Base-by-base conservation (phyloP, 2,888 invertebrate species). In the Phyto melanocephala region DNA sequence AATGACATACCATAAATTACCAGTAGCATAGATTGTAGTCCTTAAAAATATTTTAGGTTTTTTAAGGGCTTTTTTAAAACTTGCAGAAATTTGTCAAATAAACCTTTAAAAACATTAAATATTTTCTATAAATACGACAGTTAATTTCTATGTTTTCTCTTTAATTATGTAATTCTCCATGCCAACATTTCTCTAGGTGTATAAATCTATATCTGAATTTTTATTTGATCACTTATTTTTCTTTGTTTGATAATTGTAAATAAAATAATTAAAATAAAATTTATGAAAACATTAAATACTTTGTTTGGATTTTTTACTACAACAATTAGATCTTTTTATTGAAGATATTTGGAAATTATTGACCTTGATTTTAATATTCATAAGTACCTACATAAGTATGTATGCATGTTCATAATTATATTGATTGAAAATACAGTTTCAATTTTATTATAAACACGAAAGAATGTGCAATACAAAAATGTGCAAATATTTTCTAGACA, bases 291-390 rank as follows among this genome's bases (percentile, higher is more conserved):
- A 63, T 47, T 56, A 40, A 77, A 60, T 54, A 47, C 45, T 70
- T 15, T 15, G 11, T 17, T 22, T 22, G n/a, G 1, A 1, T 22
- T 71, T 20, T 42, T 45, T 2, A 20, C 0, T 22, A n/a, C 56
- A 45, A 40, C 20, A 76, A 20, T 45, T 56, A n/a, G 15, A 13
- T 1, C 7, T 60, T 22, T 52, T 37, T 20, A 33, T 70, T 60
- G 40, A 50, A 72, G 72, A 58, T 60, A 60, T 74, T 67, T 54
- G 3, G 50, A 37, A 67, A 62, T 62, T 42, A 62, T 68, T 74
- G 67, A 74, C 79, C 74, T 80, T 80, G 80, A 74, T 80, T 68
- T 68, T 7, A 40, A 71, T 71, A 65, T 28, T 6, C 6, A 28
- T 6, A 52, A 28, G 50, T 58, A 20, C 24, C 42, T 65, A 56